Conservation (phyloP, 1,140 invertebrate species). For the Pseudoatta argentina region DNA sequence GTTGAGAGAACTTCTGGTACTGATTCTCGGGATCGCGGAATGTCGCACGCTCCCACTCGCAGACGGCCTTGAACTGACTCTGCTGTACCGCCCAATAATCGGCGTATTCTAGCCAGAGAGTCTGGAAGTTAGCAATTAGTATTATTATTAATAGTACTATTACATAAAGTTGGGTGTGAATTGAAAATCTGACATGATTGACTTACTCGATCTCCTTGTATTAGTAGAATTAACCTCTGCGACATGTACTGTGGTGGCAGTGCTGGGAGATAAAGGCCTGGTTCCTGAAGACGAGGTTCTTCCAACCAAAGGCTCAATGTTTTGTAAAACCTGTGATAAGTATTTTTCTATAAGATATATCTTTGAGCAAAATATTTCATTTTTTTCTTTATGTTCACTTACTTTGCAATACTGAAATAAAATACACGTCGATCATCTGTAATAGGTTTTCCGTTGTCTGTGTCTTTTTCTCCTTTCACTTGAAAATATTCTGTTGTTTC, state of each 20-base stretch:
- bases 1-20: slow-evolving; percentile 61
- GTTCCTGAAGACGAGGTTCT: slow-evolving; percentile 91
- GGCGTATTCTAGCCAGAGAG: slow-evolving; percentile 90
- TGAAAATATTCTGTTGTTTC: slow-evolving; percentile 89
- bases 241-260: slow-evolving; percentile 91
- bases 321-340: slow-evolving; percentile 87
- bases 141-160: slow-evolving; percentile 16
- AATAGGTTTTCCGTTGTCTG: slow-evolving; percentile 81
- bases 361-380: background rate
- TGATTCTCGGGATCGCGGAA: slow-evolving; percentile 66
- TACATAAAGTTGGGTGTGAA: background rate
- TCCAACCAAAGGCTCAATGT: slow-evolving; percentile 92
- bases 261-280: slow-evolving; percentile 90
- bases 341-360: slow-evolving; percentile 5
- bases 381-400: slow-evolving; percentile 29
- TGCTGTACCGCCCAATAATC: slow-evolving; percentile 87
- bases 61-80: slow-evolving; percentile 85
- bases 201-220: slow-evolving; percentile 87
- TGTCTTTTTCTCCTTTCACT: slow-evolving; percentile 81
- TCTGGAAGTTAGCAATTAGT: slow-evolving; percentile 57
- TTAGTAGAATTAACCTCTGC: slow-evolving; percentile 86
- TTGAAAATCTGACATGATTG: background rate
- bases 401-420: slow-evolving; percentile 83
- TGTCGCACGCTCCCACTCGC: slow-evolving; percentile 84
- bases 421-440: slow-evolving; percentile 83